Evolutionary conservation across 1,140 invertebrate species (phyloP).

Genomic region (Drosophila prosaltans): DNA sequence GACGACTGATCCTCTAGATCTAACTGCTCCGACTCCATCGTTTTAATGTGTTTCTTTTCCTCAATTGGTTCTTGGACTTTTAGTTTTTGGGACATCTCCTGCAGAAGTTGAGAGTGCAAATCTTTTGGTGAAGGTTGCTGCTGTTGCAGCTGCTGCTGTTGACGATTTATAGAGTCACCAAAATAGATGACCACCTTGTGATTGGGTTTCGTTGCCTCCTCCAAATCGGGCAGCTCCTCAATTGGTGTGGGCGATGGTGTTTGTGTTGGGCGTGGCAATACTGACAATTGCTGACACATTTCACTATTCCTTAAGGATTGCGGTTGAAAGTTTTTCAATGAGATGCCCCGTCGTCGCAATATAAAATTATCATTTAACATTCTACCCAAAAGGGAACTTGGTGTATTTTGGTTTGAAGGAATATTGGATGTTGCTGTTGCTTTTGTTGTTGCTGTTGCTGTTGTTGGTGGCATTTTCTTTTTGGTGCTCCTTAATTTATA

Average conservation of each 20-base stretch:
- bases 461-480: conserved; percentile 39
- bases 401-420: not conserved
- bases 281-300: conserved; percentile 64
- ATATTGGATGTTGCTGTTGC: not conserved
- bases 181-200: conserved; percentile 89
- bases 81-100: conserved; percentile 75
- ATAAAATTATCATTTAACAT: conserved; percentile 83
- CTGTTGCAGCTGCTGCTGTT: conserved; percentile 20
- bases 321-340: conserved; percentile 76
- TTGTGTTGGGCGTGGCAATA: conserved; percentile 59
- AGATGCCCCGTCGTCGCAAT: conserved; percentile 75
- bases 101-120: conserved; percentile 64
- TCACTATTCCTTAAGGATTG: conserved; percentile 78
- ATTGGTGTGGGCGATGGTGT: conserved; percentile 75
- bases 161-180: conserved; percentile 86
- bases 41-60: not conserved
- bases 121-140: conserved; percentile 44
- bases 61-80: conserved; percentile 39
- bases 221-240: conserved; percentile 69
- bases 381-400: conserved; percentile 68
- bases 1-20: not conserved
- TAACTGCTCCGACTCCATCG: conserved; percentile 2
- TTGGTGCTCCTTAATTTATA: conserved; percentile 68
- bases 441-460: not conserved
- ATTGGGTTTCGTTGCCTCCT: conserved; percentile 52